Base-by-base conservation (phyloP, 2,797 vertebrate genomes). In the Helicolenus hilgendorfi region DNA sequence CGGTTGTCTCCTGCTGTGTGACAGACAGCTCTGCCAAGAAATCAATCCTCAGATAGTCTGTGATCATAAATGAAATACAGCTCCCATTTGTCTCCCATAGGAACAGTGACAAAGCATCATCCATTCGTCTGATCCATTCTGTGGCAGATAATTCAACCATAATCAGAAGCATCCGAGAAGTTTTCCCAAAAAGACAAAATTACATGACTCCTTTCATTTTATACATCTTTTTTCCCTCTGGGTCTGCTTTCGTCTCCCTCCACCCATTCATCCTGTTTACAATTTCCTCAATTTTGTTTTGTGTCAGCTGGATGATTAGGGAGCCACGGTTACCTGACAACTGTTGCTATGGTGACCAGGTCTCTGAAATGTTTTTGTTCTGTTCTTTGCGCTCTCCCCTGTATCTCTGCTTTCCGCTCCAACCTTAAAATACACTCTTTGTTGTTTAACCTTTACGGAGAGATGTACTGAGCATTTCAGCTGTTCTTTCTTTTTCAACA, bases 301-400 rank as follows among this genome's bases (percentile, higher is more conserved):
- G 64, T 71, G 79, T 72, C 84, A 24, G 74, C 70, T 24, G 4
- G 58, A 75, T 89, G 90, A 93, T 94, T 79, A 85, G 45, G 69
- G 80, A 82, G 60, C 74, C 73, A 38, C 59, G 31, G 83, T 92
- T 88, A 94, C 93, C 91, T 94, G 92, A 82, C 67, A 68, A 82
- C 8, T 53, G 92, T 96, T 96, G 92, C 94, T 60, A 94, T 95
- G 93, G 95, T 49, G 68, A 96, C 91, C 77, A 64, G 85, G 77
- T 88, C 65, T 68, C 26, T 84, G 77, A 91, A 80, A 84, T 86
- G 45, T 80, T 75, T 84, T 76, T 67, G 20, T 75, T 73, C 59
- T 35, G 11, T 62, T 86, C 53, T 72, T 11, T 77, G 24, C 27
- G n/a, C 33, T 45, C 29, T 20, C 22, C 7, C 6, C 33, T 4